phyloP scores from a whole-genome alignment of 1,140 invertebrate species.

The Rhagoletis pomonella region DNA sequence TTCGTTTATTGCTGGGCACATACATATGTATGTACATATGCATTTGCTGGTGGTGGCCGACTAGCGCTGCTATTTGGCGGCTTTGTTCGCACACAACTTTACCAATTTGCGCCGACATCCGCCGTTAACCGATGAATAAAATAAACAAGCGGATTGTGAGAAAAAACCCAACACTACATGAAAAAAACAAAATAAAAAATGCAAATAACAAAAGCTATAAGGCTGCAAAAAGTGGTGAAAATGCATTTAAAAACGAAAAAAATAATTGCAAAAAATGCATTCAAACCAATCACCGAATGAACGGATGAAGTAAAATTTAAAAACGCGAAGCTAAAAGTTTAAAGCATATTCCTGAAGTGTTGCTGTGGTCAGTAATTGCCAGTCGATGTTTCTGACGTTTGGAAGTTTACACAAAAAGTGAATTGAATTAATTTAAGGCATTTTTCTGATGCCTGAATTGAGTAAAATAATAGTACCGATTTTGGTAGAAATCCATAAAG shows the following conservation, averaged over 20 bases:
- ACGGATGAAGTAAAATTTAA: background rate
- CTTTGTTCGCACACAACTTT: slow-evolving; percentile 51
- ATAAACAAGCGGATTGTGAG: slow-evolving; percentile 35
- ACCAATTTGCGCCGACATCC: slow-evolving; percentile 41
- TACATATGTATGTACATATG: background rate
- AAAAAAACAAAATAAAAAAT: background rate
- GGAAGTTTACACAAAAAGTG: background rate
- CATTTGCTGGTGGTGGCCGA: slow-evolving; percentile 17
- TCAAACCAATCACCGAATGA: background rate
- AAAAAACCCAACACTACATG: background rate
- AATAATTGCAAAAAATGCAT: background rate
- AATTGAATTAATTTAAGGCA: background rate
- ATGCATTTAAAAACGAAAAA: background rate
- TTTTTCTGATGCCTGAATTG: background rate
- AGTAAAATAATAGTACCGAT: too few species aligned
- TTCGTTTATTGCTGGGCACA: slow-evolving; percentile 28
- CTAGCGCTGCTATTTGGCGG: slow-evolving; percentile 27
- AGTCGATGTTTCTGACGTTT: background rate
- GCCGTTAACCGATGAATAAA: slow-evolving; percentile 48
- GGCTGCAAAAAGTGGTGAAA: background rate
- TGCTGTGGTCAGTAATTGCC: background rate
- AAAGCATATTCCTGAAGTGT: background rate
- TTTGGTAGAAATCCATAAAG: too few species aligned
- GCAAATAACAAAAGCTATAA: background rate
- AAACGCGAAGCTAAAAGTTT: background rate